phyloP scores from a whole-genome alignment of 1,140 invertebrate genomes.

The Hirudo medicinalis region DNA sequence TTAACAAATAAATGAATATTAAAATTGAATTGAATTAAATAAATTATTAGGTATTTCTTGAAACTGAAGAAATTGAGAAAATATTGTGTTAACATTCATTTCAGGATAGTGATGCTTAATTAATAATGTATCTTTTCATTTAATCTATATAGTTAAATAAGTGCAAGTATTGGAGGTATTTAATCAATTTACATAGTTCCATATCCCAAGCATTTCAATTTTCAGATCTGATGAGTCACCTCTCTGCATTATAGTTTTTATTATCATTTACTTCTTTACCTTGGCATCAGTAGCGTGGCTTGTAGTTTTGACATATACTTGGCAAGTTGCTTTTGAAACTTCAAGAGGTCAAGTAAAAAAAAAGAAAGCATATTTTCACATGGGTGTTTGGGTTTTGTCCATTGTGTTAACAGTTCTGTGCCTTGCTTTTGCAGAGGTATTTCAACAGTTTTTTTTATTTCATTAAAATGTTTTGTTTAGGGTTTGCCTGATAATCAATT shows the following conservation, averaged over 20 bases:
- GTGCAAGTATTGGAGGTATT: too few species aligned
- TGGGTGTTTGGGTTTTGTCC: constrained; percentile 2
- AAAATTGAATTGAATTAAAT: too few species aligned
- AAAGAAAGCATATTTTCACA: neutral
- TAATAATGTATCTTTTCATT: too few species aligned
- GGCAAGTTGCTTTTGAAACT: neutral
- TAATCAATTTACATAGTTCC: too few species aligned
- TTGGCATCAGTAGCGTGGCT: constrained; percentile 1
- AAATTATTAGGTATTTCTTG: too few species aligned
- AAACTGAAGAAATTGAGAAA: too few species aligned
- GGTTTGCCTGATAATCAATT: neutral
- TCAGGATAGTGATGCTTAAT: too few species aligned
- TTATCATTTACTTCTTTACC: constrained; percentile 8
- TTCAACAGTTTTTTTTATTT: neutral
- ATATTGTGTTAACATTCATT: too few species aligned
- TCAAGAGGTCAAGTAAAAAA: neutral
- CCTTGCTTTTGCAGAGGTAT: neutral
- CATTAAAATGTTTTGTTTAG: neutral
- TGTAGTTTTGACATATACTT: constrained; percentile 2
- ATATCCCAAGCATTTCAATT: too few species aligned
- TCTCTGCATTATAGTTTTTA: neutral
- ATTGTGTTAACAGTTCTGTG: neutral
- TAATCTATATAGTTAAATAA: too few species aligned
- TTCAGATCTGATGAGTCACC: too few species aligned
- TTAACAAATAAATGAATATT: too few species aligned